These are phyloP conservation scores for Agapostemon virescens DNA, from an alignment of 2,888 invertebrate species.

Conservation along the genomic window DNA sequence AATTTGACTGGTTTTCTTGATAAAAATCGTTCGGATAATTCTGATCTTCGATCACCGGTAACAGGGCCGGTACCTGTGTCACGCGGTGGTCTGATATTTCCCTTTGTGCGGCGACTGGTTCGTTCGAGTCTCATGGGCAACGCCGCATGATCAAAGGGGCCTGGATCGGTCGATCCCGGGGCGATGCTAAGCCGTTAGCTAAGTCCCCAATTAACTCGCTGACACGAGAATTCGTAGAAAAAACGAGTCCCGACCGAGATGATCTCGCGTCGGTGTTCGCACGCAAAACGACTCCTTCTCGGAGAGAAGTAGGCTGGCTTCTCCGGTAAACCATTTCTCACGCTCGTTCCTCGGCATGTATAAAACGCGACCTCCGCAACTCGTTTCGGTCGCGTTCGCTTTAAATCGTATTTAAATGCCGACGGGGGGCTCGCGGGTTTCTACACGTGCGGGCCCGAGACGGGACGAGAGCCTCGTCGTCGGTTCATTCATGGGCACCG, in stretches of 20 bases:
- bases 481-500: conserved; percentile 64
- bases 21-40: background rate
- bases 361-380: conserved; percentile 71
- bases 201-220: conserved; percentile 2
- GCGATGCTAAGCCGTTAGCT: background rate
- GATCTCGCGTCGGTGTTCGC: conserved; percentile 7
- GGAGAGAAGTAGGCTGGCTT: background rate
- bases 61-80: background rate
- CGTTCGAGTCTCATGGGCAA: background rate
- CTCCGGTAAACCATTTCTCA: conserved; percentile 58
- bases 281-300: conserved; percentile 15
- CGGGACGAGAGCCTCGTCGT: conserved; percentile 9
- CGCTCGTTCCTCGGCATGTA: conserved; percentile 58
- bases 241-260: conserved; percentile 10
- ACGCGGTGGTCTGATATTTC: background rate
- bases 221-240: background rate
- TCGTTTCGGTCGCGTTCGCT: conserved; percentile 66
- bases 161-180: background rate
- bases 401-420: conserved; percentile 71
- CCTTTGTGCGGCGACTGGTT: background rate
- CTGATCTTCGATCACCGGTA: background rate
- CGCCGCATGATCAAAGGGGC: background rate
- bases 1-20: no score
- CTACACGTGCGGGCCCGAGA: conserved; percentile 6
- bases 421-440: conserved; percentile 43